Evolutionary conservation across 2,888 invertebrate genomes (phyloP), one percentile per base, ranked within the genome.

Genomic region (Yponomeuta plumbellus): DNA sequence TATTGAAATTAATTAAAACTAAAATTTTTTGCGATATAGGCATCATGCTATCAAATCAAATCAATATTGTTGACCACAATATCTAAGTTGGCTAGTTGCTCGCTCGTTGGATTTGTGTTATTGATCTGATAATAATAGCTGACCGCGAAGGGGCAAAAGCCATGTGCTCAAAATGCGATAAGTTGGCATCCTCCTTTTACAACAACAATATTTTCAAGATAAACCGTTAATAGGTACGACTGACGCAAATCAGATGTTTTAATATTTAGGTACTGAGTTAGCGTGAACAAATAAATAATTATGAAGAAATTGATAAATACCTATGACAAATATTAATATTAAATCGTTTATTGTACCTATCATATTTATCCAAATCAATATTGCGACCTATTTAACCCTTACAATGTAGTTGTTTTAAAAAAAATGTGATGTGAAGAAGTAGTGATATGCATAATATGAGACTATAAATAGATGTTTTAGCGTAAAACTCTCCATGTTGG

Each of bases 401-500:
- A 84, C 74, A 79, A 77, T 68, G 80, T 84, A 83, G 84, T 78
- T 78, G 79, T 80, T 84, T 83, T 74, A 74, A 17, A 52, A 79
- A 78, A 74, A 76, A 80, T 72, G 79, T 66, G 67, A 69, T 61
- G 64, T 67, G 61, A 61, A 56, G 22, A 26, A 62, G 66, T 67
- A 65, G 61, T 66, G 39, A 66, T 61, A 61, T 39, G 22, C 63
- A 66, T 66, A 39, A 21, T 56, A 61, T 66, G 58, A 63, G 66
- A 77, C 72, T 79, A 80, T 79, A 74, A 56, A 56, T 66, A 66
- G 65, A 40, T 22, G 59, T 66, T 20, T 11, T 39, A 66, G 40
- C 21, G 20, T 71, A 74, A 81, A 81, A 80, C 84, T 83, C 80
- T 83, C 82, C 85, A 79, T 76, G 77, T 85, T 22, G 77, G 81